phyloP scores from a whole-genome alignment of 2,888 invertebrate species.

The Didymodactylos carnosus region DNA sequence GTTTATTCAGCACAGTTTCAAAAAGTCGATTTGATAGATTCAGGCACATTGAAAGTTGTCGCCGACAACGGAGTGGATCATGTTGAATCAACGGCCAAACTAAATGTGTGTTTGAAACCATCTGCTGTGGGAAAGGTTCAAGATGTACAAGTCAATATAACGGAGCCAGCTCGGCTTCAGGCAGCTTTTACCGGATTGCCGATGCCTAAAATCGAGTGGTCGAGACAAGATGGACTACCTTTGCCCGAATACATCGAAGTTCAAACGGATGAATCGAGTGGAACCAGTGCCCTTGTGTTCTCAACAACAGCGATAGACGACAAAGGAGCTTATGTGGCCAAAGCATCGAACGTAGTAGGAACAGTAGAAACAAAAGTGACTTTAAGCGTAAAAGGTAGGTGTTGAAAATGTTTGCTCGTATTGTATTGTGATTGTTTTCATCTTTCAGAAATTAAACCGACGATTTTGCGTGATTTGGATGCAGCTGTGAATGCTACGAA shows the following conservation, averaged over 20 bases:
- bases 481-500: slow-evolving; percentile 25
- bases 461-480: not conserved
- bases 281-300: not conserved
- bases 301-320: slow-evolving; percentile 4
- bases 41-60: not conserved
- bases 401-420: not conserved
- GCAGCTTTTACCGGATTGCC: slow-evolving; percentile 2
- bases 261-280: not conserved
- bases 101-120: slow-evolving; percentile 9
- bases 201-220: slow-evolving; percentile 11
- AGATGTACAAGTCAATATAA: not conserved
- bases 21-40: slow-evolving; percentile 3
- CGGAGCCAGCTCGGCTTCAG: not conserved
- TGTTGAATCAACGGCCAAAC: not conserved
- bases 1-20: not conserved
- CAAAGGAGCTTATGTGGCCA: slow-evolving; percentile 11
- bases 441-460: slow-evolving; percentile 2
- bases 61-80: slow-evolving; percentile 9
- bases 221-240: not conserved
- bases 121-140: not conserved
- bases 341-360: slow-evolving; percentile 12
- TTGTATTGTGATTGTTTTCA: too few relatives aligned
- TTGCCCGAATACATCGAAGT: not conserved
- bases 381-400: not conserved
- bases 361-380: slow-evolving; percentile 5